phyloP scores from a whole-genome alignment of 2,797 vertebrate genomes.

The Sitta carolinensis region DNA sequence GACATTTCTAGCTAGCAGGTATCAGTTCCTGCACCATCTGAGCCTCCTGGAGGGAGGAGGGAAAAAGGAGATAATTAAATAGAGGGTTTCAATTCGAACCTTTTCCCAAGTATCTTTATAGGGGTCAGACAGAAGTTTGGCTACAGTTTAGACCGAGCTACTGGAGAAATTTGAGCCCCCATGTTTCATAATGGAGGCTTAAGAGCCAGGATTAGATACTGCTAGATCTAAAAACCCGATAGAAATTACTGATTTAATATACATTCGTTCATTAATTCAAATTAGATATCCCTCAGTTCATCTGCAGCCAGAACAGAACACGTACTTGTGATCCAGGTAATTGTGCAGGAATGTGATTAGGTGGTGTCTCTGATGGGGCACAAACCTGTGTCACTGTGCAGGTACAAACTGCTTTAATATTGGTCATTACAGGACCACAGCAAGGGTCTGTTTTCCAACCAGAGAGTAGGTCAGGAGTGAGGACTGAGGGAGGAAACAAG shows the following conservation, averaged over 20 bases:
- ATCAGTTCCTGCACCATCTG: background rate
- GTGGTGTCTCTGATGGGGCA: background rate
- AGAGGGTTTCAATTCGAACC: background rate
- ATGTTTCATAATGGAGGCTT: background rate
- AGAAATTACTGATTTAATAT: background rate
- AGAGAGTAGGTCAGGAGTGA: background rate
- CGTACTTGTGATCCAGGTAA: background rate
- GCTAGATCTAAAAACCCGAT: background rate
- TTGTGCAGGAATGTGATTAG: background rate
- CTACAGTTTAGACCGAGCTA: background rate
- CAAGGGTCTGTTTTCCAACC: background rate
- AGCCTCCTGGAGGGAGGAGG: background rate
- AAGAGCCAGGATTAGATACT: background rate
- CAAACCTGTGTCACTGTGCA: background rate
- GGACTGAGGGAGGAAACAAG: background rate
- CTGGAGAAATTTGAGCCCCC: background rate
- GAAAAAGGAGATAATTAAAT: background rate
- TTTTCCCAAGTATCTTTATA: background rate
- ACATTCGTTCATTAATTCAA: background rate
- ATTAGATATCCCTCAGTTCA: background rate
- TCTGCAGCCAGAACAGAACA: background rate
- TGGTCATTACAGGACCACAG: background rate
- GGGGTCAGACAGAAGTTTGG: background rate
- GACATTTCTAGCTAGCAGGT: background rate
- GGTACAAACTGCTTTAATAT: background rate